Conservation (phyloP, 2,797 vertebrate species). For the Onychomys torridus region DNA sequence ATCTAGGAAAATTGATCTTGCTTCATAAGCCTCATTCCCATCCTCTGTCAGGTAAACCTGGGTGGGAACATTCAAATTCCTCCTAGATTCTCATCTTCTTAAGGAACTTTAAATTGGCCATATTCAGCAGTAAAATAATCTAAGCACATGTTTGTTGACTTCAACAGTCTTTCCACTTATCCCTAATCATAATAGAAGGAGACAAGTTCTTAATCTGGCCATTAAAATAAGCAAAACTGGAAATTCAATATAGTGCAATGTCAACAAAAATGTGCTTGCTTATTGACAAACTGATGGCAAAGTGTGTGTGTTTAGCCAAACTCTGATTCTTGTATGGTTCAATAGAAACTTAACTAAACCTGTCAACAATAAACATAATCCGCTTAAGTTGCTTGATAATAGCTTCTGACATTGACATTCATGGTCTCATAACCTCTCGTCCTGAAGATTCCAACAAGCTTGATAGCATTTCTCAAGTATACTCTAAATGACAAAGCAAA, state of each 20-base stretch:
- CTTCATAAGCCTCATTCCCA: background rate
- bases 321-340: constrained; percentile 39
- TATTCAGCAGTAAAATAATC: background rate
- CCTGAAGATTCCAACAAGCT: constrained; percentile 66
- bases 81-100: background rate
- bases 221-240: background rate
- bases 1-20: background rate
- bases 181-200: background rate
- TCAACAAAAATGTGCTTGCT: constrained; percentile 34
- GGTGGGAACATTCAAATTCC: background rate
- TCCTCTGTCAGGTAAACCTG: background rate
- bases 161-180: background rate
- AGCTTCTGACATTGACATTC: constrained; percentile 76
- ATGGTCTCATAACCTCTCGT: constrained; percentile 70
- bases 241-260: constrained; percentile 54
- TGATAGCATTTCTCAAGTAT: constrained; percentile 65
- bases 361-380: constrained; percentile 74
- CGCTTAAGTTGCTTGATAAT: constrained; percentile 71
- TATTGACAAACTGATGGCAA: constrained; percentile 64
- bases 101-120: background rate
- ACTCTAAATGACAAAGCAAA: constrained; percentile 68
- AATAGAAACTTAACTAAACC: constrained; percentile 74
- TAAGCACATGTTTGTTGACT: constrained; percentile 19
- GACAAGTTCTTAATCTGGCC: background rate
- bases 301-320: constrained; percentile 54